phyloP scores from a whole-genome alignment of 2,113 vertebrate genomes.

The Bufo bufo region DNA sequence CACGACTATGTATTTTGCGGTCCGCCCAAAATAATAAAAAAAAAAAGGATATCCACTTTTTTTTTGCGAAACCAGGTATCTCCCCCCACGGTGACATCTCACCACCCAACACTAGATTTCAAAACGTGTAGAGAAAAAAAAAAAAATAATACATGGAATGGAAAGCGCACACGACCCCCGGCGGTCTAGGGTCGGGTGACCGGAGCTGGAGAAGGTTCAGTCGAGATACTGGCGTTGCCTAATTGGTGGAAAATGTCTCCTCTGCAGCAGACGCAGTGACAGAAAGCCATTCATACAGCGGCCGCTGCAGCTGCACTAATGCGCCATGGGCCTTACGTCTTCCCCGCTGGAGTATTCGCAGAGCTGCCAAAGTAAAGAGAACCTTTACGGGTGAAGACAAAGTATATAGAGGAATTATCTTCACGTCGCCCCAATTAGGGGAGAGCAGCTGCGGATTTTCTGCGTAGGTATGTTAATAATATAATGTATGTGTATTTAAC shows the following conservation, averaged over 20 bases:
- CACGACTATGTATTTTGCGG: too few species aligned
- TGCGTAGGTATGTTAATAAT: conserved; percentile 40
- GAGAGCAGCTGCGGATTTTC: conserved; percentile 21
- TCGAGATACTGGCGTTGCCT: not conserved
- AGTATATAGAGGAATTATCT: conserved; percentile 40
- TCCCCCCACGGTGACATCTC: too few species aligned
- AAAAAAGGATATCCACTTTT: too few species aligned
- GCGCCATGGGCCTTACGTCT: not conserved
- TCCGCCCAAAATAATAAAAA: too few species aligned
- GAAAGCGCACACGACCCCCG: not conserved
- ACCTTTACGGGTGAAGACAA: conserved; percentile 46
- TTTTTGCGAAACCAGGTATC: too few species aligned
- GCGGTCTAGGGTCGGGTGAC: not conserved
- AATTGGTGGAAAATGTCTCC: conserved; percentile 41
- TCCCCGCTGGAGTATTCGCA: not conserved
- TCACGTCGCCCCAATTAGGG: not conserved
- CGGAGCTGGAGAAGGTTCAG: conserved; percentile 9
- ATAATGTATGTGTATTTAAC: conserved; percentile 31
- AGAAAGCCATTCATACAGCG: conserved; percentile 6
- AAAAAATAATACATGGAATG: not conserved
- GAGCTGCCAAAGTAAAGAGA: conserved; percentile 41
- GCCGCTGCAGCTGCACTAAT: not conserved
- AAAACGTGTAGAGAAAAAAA: too few species aligned
- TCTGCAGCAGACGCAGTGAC: not conserved
- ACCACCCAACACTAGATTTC: not conserved